Conservation (phyloP, 2,113 vertebrate genomes). For the Caloenas nicobarica region DNA sequence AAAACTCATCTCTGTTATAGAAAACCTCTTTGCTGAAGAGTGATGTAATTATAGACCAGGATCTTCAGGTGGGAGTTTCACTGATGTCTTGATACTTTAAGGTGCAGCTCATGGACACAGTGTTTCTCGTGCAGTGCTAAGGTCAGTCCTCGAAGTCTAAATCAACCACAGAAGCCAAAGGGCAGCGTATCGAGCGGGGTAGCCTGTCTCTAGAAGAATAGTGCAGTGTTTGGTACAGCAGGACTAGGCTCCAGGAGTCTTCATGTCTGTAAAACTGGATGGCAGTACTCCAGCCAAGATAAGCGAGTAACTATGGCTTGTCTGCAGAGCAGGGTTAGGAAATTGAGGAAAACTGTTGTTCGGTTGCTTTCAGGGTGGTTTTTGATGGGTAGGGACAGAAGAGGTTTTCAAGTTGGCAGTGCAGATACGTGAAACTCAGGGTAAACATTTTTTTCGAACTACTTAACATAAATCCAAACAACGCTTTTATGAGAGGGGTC, state of each 20-base stretch:
- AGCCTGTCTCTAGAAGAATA: neutral
- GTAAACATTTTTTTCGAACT: neutral
- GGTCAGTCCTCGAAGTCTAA: neutral
- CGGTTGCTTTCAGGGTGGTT: neutral
- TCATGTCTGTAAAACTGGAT: neutral
- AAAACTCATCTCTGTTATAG: neutral
- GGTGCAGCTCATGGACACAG: neutral
- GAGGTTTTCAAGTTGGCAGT: neutral
- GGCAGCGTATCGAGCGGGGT: neutral
- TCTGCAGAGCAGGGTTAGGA: neutral
- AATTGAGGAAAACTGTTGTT: neutral
- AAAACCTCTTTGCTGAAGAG: neutral
- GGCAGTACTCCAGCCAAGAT: neutral
- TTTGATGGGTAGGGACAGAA: neutral
- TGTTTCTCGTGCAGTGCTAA: neutral
- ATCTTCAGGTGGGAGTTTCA: neutral
- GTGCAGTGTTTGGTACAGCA: neutral
- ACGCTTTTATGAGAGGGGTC: neutral
- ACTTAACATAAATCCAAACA: constrained; percentile 1
- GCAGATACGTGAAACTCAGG: neutral
- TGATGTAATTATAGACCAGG: neutral
- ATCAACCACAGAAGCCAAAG: neutral
- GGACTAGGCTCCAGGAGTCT: neutral
- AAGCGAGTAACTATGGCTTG: neutral
- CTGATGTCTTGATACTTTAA: neutral